Evolutionary conservation across 2,888 invertebrate genomes (phyloP), one percentile per base, ranked within the genome.

Genomic region (Elegia similella): DNA sequence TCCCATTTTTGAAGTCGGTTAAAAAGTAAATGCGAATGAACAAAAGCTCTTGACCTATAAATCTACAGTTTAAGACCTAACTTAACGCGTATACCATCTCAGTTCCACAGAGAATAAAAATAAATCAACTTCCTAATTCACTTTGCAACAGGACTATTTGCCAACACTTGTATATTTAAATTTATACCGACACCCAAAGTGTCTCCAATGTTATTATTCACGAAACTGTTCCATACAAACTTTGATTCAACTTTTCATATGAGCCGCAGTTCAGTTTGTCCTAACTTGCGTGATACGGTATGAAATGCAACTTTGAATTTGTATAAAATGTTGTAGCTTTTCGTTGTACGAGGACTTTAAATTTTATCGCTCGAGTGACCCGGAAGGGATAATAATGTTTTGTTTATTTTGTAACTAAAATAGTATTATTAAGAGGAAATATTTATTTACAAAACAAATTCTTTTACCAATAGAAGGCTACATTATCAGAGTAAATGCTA

Each of bases 201-300:
- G 48, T 48, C 48, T 32, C 15, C 10, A 32, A 46, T 10, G 46
- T 46, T 32, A 30, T 48, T 48, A 48, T 48, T 48, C 48, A 48
- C 32, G 48, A 48, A 48, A 48, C 48, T 32, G 48, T 48, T 32
- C 13, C 15, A 48, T 32, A 48, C 32, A 48, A 48, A 48, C 48
- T 48, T 48, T 48, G 48, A n/a, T 48, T 32, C 32, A 48, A 48
- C 48, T 48, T 48, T 48, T 48, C 48, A 48, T 48, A 32, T 48
- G 32, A 32, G 30, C 17, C 10, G 17, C 47, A 30, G n/a, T 48
- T 13, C 32, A 32, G 48, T 48, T 48, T 48, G 48, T 10, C 15
- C 30, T 48, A 48, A 48, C 48, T 48, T 48, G 48, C 8, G 47
- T 23, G 23, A 5, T 30, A 7, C 30, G n/a, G 30, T 30, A 29